Conservation (phyloP, 1,140 invertebrate species). For the Trialeurodes vaporariorum region DNA sequence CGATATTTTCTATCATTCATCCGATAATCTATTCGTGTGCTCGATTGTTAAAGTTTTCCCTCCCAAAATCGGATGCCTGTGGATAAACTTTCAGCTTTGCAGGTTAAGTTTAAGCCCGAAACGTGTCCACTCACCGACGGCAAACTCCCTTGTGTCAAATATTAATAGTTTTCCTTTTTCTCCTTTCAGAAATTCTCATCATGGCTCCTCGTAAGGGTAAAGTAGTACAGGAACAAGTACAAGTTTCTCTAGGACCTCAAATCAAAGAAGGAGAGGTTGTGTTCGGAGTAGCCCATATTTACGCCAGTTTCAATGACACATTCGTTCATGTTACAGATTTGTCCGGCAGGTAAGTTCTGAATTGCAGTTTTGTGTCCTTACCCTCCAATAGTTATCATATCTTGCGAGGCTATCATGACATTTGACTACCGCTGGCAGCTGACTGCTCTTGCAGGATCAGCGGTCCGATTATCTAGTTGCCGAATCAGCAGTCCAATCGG, state of each 20-base stretch:
- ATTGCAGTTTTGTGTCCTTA: too few species aligned
- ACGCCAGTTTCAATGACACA: slow-evolving; percentile 99
- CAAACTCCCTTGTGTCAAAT: too few species aligned
- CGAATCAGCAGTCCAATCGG: too few species aligned
- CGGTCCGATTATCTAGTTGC: too few species aligned
- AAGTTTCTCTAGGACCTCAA: slow-evolving; percentile 93
- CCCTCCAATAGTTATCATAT: too few species aligned
- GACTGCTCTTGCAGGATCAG: too few species aligned
- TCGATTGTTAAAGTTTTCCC: neutral
- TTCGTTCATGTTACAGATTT: slow-evolving; percentile 99
- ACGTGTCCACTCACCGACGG: neutral
- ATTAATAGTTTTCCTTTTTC: neutral
- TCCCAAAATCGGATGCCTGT: neutral
- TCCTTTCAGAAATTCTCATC: neutral
- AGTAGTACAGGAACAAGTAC: slow-evolving; percentile 89
- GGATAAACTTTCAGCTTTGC: neutral
- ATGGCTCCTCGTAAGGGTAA: slow-evolving; percentile 98
- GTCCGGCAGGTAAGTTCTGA: slow-evolving; percentile 77
- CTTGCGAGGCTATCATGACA: too few species aligned
- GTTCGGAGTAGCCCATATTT: slow-evolving; percentile 99
- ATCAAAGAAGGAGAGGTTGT: slow-evolving; percentile 94
- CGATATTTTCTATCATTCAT: too few species aligned
- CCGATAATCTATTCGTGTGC: neutral
- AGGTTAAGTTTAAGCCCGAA: neutral
- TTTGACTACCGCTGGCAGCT: too few species aligned